Base-by-base conservation (phyloP, 2,797 vertebrate genomes). In the Cyprinodon diabolis region DNA sequence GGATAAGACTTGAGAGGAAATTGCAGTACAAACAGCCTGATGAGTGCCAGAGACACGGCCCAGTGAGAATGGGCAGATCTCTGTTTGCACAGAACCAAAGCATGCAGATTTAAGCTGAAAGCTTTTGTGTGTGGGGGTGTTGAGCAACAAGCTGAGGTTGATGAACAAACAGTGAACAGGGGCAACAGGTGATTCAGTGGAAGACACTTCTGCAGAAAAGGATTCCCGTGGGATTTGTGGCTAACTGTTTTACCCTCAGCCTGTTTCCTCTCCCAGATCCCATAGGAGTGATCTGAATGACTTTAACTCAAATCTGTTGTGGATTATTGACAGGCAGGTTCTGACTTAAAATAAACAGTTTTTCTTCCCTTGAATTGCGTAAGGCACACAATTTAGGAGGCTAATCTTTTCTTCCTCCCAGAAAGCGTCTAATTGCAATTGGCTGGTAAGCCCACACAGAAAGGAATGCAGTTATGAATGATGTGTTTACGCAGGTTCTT, bases 381-480 rank as follows among this genome's bases (percentile, higher is more conserved):
- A 91, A 91, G 82, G 77, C 85, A 55, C 75, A 65, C 82, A 86
- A 69, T 92, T 91, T 93, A 87, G 89, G 80, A 88, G 83, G 86
- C 87, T 94, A 93, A 93, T 92, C 90, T 93, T 94, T 90, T 91
- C 89, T 93, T 93, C 92, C 92, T 93, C 88, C 70, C 90, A 91
- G 87, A 91, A 89, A 93, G 86, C 81, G 72, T 93, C 90, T 93
- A 94, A 93, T 94, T 94, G 92, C 84, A 71, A 77, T 91, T 83
- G 88, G 88, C 87, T 91, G 92, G 81, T 87, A 85, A 91, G 93
- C 92, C 94, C 94, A 94, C 93, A 94, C 94, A 93, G 91, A 91
- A 90, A 85, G 91, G 89, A 73, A 87, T 89, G 92, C 87, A 90
- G 80, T 85, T 91, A 87, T 87, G 92, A 92, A 92, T 86, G 85